Evolutionary conservation across 2,797 vertebrate genomes (phyloP).

Genomic region (Agapornis canus): DNA sequence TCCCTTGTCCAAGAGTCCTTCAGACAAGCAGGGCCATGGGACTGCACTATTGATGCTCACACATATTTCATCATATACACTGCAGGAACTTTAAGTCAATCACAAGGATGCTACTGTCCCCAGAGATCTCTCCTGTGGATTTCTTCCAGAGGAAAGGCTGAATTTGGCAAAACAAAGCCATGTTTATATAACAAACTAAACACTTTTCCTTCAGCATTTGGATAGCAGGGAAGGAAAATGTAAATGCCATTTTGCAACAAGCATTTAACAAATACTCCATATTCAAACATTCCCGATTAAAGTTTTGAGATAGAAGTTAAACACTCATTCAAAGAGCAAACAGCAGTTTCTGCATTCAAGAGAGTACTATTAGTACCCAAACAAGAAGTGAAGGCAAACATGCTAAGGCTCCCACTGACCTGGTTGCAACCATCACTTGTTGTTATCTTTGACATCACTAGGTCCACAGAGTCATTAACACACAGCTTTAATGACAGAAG

Average conservation of each 20-base stretch:
- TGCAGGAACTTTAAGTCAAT: neutral
- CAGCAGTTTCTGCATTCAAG: neutral
- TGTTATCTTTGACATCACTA: neutral
- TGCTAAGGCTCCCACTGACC: neutral
- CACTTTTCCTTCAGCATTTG: neutral
- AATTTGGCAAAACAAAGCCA: neutral
- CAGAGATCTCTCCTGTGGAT: neutral
- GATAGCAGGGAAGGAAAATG: neutral
- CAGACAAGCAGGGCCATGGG: neutral
- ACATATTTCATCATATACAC: neutral
- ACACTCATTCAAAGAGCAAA: neutral
- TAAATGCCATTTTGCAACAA: neutral
- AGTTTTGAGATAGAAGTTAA: neutral
- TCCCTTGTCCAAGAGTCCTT: neutral
- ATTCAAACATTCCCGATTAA: neutral
- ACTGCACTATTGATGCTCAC: accelerated
- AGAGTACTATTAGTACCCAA: neutral
- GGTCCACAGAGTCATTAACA: neutral
- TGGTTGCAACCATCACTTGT: neutral
- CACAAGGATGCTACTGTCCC: neutral
- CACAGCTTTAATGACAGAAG: neutral
- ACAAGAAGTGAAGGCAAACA: neutral
- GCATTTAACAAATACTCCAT: neutral
- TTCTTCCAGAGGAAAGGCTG: neutral
- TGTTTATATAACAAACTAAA: neutral